Percentiles rank a stretch among this genome's conserved stretches.
These are phyloP conservation scores for Drosophila mayaguana DNA, from an alignment of 2,888 invertebrate genomes.

Conservation along the genomic window DNA sequence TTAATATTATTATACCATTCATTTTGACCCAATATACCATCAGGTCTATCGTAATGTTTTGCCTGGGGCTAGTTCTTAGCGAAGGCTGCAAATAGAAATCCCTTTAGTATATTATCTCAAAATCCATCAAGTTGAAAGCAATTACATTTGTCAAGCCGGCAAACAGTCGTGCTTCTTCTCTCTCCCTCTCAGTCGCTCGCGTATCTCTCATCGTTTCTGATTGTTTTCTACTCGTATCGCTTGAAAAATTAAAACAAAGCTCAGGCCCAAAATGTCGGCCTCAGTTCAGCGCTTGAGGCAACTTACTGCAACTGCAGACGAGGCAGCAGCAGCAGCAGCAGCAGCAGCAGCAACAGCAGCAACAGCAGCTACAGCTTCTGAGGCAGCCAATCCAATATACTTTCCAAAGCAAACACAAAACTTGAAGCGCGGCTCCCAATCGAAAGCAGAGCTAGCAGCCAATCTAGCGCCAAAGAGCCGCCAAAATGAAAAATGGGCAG, in stretches of 20 bases:
- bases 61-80: neutral
- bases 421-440: slow-evolving; percentile 61
- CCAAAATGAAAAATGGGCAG: slow-evolving; percentile 37
- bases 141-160: slow-evolving; percentile 30
- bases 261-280: slow-evolving; percentile 55
- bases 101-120: slow-evolving; percentile 14
- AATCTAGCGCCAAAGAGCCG: slow-evolving; percentile 57
- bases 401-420: slow-evolving; percentile 76
- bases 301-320: slow-evolving; percentile 19
- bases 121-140: slow-evolving; percentile 21
- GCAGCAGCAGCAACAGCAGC: too few relatives aligned
- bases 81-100: slow-evolving; percentile 1
- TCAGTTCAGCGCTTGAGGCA: slow-evolving; percentile 38
- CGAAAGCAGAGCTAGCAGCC: slow-evolving; percentile 47
- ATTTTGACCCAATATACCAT: neutral
- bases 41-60: neutral
- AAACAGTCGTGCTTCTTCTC: neutral
- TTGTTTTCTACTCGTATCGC: slow-evolving; percentile 47
- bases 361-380: neutral
- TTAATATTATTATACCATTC: neutral
- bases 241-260: slow-evolving; percentile 60
- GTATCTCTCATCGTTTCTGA: slow-evolving; percentile 5
- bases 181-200: neutral
- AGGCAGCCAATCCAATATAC: slow-evolving; percentile 76
- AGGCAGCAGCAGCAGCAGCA: neutral